Evolutionary conservation across 2,888 invertebrate species (phyloP).

Genomic region (Agrotis clavis): DNA sequence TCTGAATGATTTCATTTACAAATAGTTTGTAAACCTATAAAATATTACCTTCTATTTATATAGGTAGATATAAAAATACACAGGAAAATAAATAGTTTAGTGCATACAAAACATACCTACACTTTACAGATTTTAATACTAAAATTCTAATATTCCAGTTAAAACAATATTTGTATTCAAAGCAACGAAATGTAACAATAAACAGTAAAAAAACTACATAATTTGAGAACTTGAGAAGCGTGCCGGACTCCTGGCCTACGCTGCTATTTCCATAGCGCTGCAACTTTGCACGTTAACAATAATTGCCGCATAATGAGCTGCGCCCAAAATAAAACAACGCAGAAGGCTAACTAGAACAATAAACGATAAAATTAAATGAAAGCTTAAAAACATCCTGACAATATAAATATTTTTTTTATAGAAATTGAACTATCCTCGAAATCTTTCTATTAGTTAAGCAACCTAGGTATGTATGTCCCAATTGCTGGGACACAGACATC

Average conservation of each 20-base stretch:
- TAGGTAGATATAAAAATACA: too few species aligned
- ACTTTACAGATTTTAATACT: not conserved
- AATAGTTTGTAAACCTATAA: too few species aligned
- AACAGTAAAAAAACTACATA: not conserved
- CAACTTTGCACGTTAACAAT: constrained; percentile 61
- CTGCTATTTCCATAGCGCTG: constrained; percentile 60
- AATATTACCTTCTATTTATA: too few species aligned
- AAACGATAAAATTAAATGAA: not conserved
- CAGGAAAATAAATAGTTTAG: too few species aligned
- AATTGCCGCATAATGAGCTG: constrained; percentile 55
- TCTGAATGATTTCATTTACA: too few species aligned
- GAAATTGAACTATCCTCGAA: too few species aligned
- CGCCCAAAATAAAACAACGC: not conserved
- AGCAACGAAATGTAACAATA: not conserved
- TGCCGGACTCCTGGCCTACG: constrained; percentile 37
- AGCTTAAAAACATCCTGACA: too few species aligned
- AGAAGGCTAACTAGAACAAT: constrained; percentile 30
- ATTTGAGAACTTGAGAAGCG: not conserved
- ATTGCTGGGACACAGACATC: too few species aligned
- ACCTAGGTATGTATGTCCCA: too few species aligned
- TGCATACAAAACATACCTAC: not conserved
- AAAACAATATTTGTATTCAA: not conserved
- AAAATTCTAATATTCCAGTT: not conserved
- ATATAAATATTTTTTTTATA: too few species aligned
- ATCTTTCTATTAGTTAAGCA: too few species aligned